Evolutionary conservation across 2,113 vertebrate species (phyloP).

Genomic region (Melanostigma gelatinosum): DNA sequence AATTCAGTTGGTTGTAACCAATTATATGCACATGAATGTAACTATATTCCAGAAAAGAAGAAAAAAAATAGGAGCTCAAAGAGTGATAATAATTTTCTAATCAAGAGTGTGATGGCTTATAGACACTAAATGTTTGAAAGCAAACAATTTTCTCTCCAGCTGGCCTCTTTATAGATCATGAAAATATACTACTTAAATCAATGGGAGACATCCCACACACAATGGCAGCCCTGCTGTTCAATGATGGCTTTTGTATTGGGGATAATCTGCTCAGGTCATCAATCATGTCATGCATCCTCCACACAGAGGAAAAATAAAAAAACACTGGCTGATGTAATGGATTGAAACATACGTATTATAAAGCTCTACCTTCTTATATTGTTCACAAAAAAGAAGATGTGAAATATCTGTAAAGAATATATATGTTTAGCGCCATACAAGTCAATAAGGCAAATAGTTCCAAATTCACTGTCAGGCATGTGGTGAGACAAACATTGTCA

Average conservation of each 20-base stretch:
- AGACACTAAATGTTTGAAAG: slow-evolving; percentile 77
- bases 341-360: slow-evolving; percentile 52
- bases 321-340: slow-evolving; percentile 39
- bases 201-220: slow-evolving; percentile 81
- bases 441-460: slow-evolving; percentile 69
- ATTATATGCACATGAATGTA: slow-evolving; percentile 35
- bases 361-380: slow-evolving; percentile 18
- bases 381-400: slow-evolving; percentile 35
- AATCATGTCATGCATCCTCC: slow-evolving; percentile 76
- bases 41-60: slow-evolving; percentile 23
- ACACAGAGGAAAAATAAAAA: slow-evolving; percentile 39
- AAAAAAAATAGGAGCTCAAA: slow-evolving; percentile 42
- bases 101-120: slow-evolving; percentile 65
- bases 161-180: slow-evolving; percentile 83
- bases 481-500: slow-evolving; percentile 70
- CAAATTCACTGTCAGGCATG: slow-evolving; percentile 73
- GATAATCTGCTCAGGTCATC: slow-evolving; percentile 80
- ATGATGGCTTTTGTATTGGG: slow-evolving; percentile 79
- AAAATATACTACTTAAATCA: slow-evolving; percentile 83
- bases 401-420: slow-evolving; percentile 31
- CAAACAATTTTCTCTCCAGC: slow-evolving; percentile 81
- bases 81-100: slow-evolving; percentile 69
- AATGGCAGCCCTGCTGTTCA: slow-evolving; percentile 80
- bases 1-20: slow-evolving; percentile 5
- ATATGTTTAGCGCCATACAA: slow-evolving; percentile 37